phyloP scores from a whole-genome alignment of 2,888 invertebrate species.

The Philonicus albiceps region DNA sequence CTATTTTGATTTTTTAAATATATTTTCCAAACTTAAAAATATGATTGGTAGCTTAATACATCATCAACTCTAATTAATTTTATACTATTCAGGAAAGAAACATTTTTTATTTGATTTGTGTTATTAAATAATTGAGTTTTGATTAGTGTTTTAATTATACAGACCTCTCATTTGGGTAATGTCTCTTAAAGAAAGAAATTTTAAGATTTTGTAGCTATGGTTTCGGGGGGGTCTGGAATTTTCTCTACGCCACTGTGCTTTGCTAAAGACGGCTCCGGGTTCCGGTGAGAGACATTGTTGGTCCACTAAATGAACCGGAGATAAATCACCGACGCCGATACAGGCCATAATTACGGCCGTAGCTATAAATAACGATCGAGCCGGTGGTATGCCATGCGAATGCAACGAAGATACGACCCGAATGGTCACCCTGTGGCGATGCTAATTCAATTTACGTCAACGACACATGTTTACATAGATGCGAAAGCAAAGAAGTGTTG shows the following conservation, averaged over 20 bases:
- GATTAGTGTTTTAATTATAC: too few relatives aligned
- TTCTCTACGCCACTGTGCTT: neutral
- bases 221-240: too few relatives aligned
- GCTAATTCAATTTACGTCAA: slow-evolving; percentile 26
- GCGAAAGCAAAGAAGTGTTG: neutral
- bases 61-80: too few relatives aligned
- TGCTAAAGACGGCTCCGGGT: neutral
- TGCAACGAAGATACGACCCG: neutral
- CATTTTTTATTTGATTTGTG: too few relatives aligned
- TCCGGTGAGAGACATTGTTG: neutral
- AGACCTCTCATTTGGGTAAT: too few relatives aligned
- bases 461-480: slow-evolving; percentile 37
- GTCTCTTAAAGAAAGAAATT: too few relatives aligned
- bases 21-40: too few relatives aligned
- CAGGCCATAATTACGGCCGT: slow-evolving; percentile 1
- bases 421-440: slow-evolving; percentile 22
- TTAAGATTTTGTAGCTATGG: too few relatives aligned
- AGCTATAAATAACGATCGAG: neutral
- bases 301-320: neutral
- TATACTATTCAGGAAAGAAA: too few relatives aligned
- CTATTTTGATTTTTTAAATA: too few relatives aligned
- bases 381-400: neutral
- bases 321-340: neutral
- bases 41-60: too few relatives aligned
- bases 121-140: too few relatives aligned